phyloP scores from a whole-genome alignment of 2,888 invertebrate genomes.

The Allophyes oxyacanthae region DNA sequence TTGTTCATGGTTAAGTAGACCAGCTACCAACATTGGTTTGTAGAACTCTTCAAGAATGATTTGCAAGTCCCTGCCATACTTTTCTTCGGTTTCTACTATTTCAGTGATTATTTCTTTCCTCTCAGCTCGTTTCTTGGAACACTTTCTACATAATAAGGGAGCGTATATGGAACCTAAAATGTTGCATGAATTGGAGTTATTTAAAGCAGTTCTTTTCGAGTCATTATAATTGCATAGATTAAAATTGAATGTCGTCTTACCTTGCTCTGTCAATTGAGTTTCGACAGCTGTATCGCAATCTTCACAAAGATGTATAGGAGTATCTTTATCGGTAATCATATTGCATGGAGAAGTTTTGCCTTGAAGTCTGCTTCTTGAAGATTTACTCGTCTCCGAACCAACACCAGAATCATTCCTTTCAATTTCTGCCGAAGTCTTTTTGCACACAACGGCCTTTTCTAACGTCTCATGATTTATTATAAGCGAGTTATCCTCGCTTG shows the following conservation, averaged over 20 bases:
- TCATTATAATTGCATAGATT: not conserved
- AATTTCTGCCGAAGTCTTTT: constrained; percentile 92
- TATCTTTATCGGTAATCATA: constrained; percentile 87
- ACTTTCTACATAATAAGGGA: constrained; percentile 95
- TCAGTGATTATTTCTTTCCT: constrained; percentile 98
- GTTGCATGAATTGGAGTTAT: not conserved
- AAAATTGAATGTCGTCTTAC: constrained; percentile 60
- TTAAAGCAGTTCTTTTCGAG: too few relatives aligned
- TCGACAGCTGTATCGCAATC: constrained; percentile 96
- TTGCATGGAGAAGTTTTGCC: constrained; percentile 87
- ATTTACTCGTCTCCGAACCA: constrained; percentile 97
- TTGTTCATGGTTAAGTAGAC: constrained; percentile 96
- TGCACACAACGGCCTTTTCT: constrained; percentile 88
- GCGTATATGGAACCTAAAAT: constrained; percentile 92
- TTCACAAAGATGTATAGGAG: constrained; percentile 93
- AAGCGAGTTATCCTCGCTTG: constrained; percentile 94
- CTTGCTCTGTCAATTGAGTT: constrained; percentile 92
- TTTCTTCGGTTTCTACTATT: constrained; percentile 98
- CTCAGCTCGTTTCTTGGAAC: constrained; percentile 95
- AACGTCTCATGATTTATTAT: constrained; percentile 89
- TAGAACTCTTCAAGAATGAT: constrained; percentile 98
- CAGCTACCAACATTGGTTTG: constrained; percentile 97
- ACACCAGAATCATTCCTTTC: constrained; percentile 98
- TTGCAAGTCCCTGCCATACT: constrained; percentile 97
- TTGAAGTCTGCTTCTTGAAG: constrained; percentile 93